Evolutionary conservation across 2,113 vertebrate species (phyloP).

Genomic region (Nothoprocta pentlandii): DNA sequence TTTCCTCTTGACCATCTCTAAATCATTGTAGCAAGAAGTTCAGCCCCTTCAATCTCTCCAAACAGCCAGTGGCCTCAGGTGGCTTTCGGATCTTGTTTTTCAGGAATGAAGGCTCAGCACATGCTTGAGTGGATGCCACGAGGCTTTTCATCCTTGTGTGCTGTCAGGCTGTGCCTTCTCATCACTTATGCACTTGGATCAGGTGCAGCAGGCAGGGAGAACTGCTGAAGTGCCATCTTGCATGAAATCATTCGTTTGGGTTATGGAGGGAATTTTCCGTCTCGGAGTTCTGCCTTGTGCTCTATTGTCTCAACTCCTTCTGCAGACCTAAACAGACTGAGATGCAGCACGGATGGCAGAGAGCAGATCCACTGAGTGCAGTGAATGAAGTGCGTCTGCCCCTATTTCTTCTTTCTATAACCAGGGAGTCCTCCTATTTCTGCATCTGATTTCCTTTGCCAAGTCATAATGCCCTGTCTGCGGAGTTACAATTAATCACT

Average conservation of each 20-base stretch:
- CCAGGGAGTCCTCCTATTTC: background rate
- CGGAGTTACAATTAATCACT: constrained; percentile 13
- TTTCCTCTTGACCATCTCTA: background rate
- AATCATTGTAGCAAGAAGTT: background rate
- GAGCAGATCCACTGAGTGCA: background rate
- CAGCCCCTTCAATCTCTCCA: background rate
- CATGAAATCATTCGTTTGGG: background rate
- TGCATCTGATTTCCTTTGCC: background rate
- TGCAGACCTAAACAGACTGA: background rate
- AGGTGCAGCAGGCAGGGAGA: background rate
- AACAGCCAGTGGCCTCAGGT: background rate
- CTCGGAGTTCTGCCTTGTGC: background rate
- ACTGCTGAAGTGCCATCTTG: background rate
- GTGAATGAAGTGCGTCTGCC: background rate
- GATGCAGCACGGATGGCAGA: background rate
- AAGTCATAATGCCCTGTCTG: background rate
- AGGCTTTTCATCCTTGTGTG: background rate
- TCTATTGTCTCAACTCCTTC: background rate
- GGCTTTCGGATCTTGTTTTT: background rate
- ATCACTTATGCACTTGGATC: background rate
- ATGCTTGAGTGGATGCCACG: accelerated
- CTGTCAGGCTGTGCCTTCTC: background rate
- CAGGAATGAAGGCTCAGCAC: background rate
- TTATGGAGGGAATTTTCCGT: background rate
- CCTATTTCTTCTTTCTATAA: background rate